Percentiles rank a stretch among this genome's conserved stretches.
phyloP scores from a whole-genome alignment of 2,888 invertebrate genomes.

The Clanis bilineata region DNA sequence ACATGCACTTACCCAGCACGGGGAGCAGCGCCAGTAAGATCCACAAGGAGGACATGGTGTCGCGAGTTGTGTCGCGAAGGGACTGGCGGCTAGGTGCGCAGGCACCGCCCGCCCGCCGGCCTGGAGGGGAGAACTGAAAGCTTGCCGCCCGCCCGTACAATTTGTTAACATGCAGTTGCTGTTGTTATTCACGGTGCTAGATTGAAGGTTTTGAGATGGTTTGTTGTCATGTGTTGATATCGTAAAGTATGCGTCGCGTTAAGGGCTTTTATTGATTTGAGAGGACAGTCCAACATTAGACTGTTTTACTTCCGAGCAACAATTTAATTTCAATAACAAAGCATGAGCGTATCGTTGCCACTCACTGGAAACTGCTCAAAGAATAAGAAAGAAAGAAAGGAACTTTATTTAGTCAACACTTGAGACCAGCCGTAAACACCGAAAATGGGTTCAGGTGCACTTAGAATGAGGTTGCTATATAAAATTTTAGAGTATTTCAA shows the following conservation, averaged over 20 bases:
- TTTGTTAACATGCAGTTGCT: not conserved
- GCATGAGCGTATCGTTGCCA: too few relatives aligned
- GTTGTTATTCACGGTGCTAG: not conserved
- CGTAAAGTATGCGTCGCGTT: too few relatives aligned
- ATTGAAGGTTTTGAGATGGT: slow-evolving; percentile 1
- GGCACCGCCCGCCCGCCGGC: slow-evolving; percentile 52
- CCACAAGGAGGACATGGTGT: slow-evolving; percentile 77
- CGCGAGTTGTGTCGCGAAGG: slow-evolving; percentile 71
- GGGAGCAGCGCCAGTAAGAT: slow-evolving; percentile 75
- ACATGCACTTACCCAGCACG: slow-evolving; percentile 75
- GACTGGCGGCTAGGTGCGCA: slow-evolving; percentile 55
- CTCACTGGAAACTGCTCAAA: too few relatives aligned
- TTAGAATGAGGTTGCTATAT: too few relatives aligned
- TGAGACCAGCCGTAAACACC: too few relatives aligned
- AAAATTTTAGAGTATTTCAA: too few relatives aligned
- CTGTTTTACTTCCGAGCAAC: too few relatives aligned
- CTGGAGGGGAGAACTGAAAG: slow-evolving; percentile 58
- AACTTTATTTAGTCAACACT: too few relatives aligned
- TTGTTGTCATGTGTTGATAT: not conserved
- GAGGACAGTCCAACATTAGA: not conserved
- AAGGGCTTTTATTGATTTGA: not conserved
- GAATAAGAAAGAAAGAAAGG: too few relatives aligned
- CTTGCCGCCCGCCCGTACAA: slow-evolving; percentile 65
- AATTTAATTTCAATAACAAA: too few relatives aligned
- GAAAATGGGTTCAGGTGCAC: too few relatives aligned